Conservation (phyloP, 2,113 vertebrate species). For the Ifrita kowaldi region DNA sequence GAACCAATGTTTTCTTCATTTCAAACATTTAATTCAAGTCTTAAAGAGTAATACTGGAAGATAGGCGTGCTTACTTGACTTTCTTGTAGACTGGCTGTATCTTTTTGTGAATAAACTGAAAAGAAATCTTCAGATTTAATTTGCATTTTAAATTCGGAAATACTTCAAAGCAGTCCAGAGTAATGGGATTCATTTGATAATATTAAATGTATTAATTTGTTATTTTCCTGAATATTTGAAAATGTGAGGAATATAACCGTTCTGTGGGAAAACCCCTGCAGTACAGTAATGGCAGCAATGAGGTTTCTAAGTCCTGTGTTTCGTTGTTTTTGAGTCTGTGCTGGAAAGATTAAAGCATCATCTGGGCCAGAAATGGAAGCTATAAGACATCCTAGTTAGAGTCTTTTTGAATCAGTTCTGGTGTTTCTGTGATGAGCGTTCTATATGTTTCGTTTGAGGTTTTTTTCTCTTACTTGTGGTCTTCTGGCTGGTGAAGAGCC, state of each 20-base stretch:
- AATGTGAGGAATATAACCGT: not conserved
- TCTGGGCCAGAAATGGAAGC: not conserved
- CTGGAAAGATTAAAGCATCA: not conserved
- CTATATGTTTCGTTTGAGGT: not conserved
- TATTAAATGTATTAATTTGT: not conserved
- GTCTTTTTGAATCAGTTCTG: not conserved
- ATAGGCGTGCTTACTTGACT: not conserved
- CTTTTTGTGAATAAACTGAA: not conserved
- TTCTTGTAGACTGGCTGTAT: not conserved
- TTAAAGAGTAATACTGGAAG: not conserved
- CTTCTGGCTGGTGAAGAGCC: not conserved
- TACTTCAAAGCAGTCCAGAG: not conserved
- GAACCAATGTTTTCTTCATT: not conserved
- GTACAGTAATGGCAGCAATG: not conserved
- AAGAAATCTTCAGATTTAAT: slow-evolving; percentile 1
- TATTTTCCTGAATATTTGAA: not conserved
- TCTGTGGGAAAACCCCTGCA: not conserved
- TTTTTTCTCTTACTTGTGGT: not conserved
- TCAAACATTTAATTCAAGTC: not conserved
- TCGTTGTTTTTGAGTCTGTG: not conserved
- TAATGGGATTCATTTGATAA: not conserved
- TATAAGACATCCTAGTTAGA: not conserved
- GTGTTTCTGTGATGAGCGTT: not conserved
- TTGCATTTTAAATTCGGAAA: not conserved
- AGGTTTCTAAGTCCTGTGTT: not conserved